These are phyloP conservation scores for Typhlichthys eigenmanni DNA, from an alignment of 2,797 vertebrate species.

Conservation along the genomic window DNA sequence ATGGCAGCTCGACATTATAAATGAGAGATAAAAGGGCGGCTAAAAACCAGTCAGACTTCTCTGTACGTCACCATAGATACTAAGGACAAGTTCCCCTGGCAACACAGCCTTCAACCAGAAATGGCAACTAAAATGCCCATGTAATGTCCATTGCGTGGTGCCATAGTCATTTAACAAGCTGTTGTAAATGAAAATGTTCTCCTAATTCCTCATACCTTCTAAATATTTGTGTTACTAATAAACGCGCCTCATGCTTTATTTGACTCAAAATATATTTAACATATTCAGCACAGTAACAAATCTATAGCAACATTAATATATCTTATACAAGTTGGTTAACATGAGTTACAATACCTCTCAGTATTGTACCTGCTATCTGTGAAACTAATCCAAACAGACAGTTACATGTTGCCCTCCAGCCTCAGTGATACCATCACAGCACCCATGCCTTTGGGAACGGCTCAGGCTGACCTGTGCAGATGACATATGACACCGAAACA, in stretches of 20 bases:
- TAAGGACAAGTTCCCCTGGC: slow-evolving; percentile 53
- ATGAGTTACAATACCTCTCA: too few species aligned
- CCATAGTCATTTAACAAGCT: slow-evolving; percentile 16
- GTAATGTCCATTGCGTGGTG: slow-evolving; percentile 18
- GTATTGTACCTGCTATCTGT: slow-evolving; percentile 13
- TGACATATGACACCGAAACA: slow-evolving; percentile 60
- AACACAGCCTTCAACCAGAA: slow-evolving; percentile 42
- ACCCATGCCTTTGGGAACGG: slow-evolving; percentile 49
- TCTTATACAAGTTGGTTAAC: not conserved
- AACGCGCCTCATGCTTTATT: not conserved
- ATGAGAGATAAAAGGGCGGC: slow-evolving; percentile 62
- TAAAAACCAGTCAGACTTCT: slow-evolving; percentile 52
- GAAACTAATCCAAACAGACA: slow-evolving; percentile 33
- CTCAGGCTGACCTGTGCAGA: slow-evolving; percentile 51
- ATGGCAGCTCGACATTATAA: slow-evolving; percentile 76
- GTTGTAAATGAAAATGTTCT: slow-evolving; percentile 10
- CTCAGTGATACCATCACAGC: slow-evolving; percentile 34
- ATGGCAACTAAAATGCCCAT: slow-evolving; percentile 33
- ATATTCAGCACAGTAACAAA: not conserved
- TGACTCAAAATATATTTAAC: not conserved
- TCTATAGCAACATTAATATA: not conserved
- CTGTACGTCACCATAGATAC: slow-evolving; percentile 61
- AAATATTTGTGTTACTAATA: not conserved
- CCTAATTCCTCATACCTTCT: slow-evolving; percentile 8
- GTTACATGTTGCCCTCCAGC: slow-evolving; percentile 19